Conservation (phyloP, 2,113 vertebrate genomes). For the Sylvietta virens region DNA sequence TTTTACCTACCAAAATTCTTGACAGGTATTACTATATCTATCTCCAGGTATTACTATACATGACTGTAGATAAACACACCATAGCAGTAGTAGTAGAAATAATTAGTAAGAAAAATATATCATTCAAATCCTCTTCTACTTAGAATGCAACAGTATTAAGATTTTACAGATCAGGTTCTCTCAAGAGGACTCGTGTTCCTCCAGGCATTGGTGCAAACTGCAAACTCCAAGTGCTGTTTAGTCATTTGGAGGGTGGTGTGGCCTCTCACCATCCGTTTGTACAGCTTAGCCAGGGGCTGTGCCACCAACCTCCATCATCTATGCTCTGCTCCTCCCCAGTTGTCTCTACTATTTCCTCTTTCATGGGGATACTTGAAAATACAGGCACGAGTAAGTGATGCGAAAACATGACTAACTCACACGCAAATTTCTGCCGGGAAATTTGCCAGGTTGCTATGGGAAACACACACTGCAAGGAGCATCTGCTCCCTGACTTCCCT, state of each 20-base stretch:
- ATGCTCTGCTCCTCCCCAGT: not conserved
- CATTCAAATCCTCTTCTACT: not conserved
- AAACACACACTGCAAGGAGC: not conserved
- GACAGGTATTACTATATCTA: too few species aligned
- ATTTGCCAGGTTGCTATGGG: constrained; percentile 47
- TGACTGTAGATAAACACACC: not conserved
- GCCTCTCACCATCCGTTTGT: not conserved
- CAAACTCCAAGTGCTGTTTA: not conserved
- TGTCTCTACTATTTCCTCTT: not conserved
- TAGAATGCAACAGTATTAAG: not conserved
- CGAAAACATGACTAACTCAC: not conserved
- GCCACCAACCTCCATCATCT: not conserved
- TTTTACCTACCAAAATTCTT: not conserved
- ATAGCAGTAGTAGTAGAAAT: not conserved
- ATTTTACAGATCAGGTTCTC: not conserved
- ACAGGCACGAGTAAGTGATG: not conserved
- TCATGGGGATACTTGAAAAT: not conserved
- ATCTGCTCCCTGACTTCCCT: constrained; percentile 11
- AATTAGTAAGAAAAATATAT: not conserved
- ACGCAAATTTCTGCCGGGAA: constrained; percentile 17
- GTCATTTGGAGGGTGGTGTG: fast-evolving
- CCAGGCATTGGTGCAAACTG: not conserved
- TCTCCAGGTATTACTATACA: not conserved
- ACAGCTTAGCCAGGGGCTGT: not conserved
- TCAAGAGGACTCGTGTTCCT: not conserved